Evolutionary conservation across 2,113 vertebrate species (phyloP).

Genomic region (Vicugna pacos): DNA sequence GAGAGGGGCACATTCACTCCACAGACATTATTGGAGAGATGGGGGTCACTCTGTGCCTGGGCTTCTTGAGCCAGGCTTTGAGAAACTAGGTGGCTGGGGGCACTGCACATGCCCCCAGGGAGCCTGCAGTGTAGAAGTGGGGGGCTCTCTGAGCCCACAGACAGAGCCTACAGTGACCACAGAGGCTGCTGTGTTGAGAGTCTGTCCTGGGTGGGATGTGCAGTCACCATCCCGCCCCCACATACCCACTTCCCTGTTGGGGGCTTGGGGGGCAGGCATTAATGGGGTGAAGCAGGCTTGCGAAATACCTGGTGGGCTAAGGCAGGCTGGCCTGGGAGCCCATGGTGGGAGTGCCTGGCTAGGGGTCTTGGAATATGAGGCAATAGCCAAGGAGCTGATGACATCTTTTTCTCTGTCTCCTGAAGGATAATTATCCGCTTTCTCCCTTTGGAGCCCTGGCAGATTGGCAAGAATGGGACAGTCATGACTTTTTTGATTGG

Average conservation of each 20-base stretch:
- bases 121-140: neutral
- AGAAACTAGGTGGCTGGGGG: neutral
- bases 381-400: neutral
- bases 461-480: constrained; percentile 95
- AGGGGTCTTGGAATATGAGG: neutral
- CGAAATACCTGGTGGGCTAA: neutral
- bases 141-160: neutral
- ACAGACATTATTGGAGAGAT: neutral
- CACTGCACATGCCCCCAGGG: neutral
- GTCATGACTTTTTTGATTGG: constrained; percentile 92
- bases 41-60: neutral
- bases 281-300: neutral
- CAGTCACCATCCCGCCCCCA: neutral
- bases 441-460: constrained; percentile 91
- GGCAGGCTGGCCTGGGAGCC: neutral
- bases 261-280: neutral
- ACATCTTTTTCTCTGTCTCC: constrained; percentile 25
- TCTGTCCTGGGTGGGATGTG: neutral
- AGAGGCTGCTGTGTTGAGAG: neutral
- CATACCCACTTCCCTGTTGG: too few relatives aligned
- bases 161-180: neutral
- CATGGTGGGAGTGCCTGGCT: neutral
- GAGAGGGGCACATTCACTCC: neutral
- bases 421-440: constrained; percentile 92
- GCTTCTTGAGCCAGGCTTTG: neutral